Percentiles rank a stretch among this genome's conserved stretches.
Conservation (phyloP, 2,888 invertebrate species). For the Zaprionus lineosus region DNA sequence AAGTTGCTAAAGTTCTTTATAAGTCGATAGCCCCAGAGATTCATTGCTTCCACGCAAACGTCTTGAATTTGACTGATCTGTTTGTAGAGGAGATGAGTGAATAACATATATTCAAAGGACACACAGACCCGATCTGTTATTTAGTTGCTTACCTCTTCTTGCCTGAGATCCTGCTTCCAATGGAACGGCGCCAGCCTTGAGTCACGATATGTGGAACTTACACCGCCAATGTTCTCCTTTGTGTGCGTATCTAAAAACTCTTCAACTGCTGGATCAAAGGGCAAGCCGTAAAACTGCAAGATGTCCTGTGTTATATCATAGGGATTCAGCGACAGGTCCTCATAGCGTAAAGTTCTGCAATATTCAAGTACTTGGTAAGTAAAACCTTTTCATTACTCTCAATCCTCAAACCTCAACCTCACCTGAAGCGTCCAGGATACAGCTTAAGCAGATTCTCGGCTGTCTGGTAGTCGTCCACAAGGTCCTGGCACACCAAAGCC, state of each 20-base stretch:
- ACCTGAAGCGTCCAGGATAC: constrained; percentile 90
- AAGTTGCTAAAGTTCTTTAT: constrained; percentile 85
- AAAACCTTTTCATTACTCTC: too few species aligned
- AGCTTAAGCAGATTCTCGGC: constrained; percentile 87
- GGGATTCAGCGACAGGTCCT: constrained; percentile 91
- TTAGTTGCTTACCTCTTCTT: constrained; percentile 85
- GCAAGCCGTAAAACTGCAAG: constrained; percentile 89
- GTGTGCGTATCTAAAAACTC: constrained; percentile 92
- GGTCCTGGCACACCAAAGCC: constrained; percentile 89
- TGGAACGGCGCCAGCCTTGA: constrained; percentile 93
- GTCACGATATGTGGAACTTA: constrained; percentile 93
- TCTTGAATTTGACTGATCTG: constrained; percentile 84
- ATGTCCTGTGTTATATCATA: constrained; percentile 87
- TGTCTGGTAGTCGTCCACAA: constrained; percentile 91
- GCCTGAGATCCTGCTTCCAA: constrained; percentile 90
- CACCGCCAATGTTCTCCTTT: constrained; percentile 90
- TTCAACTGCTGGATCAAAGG: constrained; percentile 87
- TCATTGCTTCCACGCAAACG: constrained; percentile 90
- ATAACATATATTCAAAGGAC: too few species aligned
- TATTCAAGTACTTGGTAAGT: too few species aligned
- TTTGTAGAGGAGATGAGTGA: too few species aligned
- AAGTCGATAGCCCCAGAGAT: constrained; percentile 90
- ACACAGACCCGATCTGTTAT: too few species aligned
- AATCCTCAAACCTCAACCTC: constrained; percentile 77
- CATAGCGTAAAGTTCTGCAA: constrained; percentile 90